These are phyloP conservation scores for Tyria jacobaeae DNA, from an alignment of 2,888 invertebrate species.

Conservation along the genomic window DNA sequence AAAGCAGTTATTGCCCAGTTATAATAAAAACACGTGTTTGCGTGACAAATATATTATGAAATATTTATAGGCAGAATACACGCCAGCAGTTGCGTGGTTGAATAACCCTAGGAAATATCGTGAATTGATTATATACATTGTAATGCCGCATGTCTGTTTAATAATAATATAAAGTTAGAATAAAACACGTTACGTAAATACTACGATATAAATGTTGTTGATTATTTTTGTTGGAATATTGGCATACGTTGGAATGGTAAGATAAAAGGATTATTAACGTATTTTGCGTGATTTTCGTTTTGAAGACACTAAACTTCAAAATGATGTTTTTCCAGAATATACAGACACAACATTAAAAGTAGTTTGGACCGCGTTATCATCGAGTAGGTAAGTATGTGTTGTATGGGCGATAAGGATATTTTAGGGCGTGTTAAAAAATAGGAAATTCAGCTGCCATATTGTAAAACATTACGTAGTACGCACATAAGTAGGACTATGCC, in stretches of 20 bases:
- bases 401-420: background rate
- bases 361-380: background rate
- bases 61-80: constrained; percentile 57
- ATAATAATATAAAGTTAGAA: constrained; percentile 35
- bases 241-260: no score
- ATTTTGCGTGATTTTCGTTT: no score
- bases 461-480: background rate
- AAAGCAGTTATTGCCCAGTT: constrained; percentile 23
- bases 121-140: constrained; percentile 34
- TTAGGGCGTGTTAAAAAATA: background rate
- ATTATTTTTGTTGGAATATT: constrained; percentile 23
- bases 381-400: background rate
- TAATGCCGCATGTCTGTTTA: constrained; percentile 29
- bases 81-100: constrained; percentile 63
- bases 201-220: constrained; percentile 7
- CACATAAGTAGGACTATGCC: background rate
- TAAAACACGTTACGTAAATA: constrained; percentile 32
- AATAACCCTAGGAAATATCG: constrained; percentile 68
- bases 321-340: background rate
- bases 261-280: no score
- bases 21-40: constrained; percentile 41
- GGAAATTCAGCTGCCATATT: background rate
- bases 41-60: constrained; percentile 42
- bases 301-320: no score
- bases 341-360: background rate